Conservation (phyloP, 2,113 vertebrate species). For the Bufo gargarizans region DNA sequence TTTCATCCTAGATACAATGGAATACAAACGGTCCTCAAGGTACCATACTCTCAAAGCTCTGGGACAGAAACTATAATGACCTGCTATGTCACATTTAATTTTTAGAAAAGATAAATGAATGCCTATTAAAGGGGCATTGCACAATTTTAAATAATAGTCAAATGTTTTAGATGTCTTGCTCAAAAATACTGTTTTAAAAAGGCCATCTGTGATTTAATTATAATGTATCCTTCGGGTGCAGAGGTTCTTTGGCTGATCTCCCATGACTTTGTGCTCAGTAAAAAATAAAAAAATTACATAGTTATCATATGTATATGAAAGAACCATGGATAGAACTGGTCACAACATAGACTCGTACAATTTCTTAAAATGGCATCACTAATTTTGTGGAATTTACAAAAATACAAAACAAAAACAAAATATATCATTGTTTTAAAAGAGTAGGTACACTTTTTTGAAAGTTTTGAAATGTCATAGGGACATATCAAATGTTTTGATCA, state of each 20-base stretch:
- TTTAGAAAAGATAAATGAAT: background rate
- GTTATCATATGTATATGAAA: background rate
- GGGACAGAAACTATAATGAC: background rate
- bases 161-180: background rate
- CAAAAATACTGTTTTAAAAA: slow-evolving; percentile 13
- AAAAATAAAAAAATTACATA: background rate
- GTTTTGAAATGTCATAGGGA: no score
- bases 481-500: no score
- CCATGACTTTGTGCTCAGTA: background rate
- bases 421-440: background rate
- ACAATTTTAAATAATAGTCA: background rate
- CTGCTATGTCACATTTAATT: background rate
- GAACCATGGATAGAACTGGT: background rate
- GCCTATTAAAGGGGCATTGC: background rate
- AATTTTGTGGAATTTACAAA: background rate
- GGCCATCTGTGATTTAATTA: slow-evolving; percentile 1
- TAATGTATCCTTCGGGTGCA: background rate
- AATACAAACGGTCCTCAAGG: background rate
- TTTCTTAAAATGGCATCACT: background rate
- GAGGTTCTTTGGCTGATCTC: background rate
- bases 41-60: background rate
- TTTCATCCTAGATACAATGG: slow-evolving; percentile 31
- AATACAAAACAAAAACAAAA: background rate
- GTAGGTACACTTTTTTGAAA: background rate
- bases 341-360: no score